Conservation (phyloP, 2,888 invertebrate genomes). For the Heliconius sara region DNA sequence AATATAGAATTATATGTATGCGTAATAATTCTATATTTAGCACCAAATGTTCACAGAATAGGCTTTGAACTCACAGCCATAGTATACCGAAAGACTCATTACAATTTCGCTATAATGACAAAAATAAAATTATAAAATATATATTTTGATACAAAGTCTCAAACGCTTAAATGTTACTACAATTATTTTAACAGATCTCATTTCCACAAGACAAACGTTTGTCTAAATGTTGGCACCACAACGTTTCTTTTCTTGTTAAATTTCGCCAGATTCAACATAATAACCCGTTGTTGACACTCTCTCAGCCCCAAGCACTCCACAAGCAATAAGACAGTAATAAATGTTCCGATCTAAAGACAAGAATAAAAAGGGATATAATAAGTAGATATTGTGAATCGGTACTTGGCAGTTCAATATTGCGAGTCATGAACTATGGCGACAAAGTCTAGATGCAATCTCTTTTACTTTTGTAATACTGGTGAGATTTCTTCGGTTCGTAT, state of each 20-base stretch:
- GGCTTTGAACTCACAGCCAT: too few relatives aligned
- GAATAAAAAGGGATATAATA: slow-evolving; percentile 77
- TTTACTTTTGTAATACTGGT: slow-evolving; percentile 45
- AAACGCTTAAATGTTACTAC: background rate
- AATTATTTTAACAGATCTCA: slow-evolving; percentile 17
- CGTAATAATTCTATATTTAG: too few relatives aligned
- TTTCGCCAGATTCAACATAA: slow-evolving; percentile 80
- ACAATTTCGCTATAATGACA: too few relatives aligned
- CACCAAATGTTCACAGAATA: too few relatives aligned
- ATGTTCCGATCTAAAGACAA: slow-evolving; percentile 78
- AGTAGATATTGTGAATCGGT: slow-evolving; percentile 78
- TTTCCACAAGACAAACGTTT: slow-evolving; percentile 47
- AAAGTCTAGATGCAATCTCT: slow-evolving; percentile 57
- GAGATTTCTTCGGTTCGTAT: background rate
- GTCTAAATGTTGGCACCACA: slow-evolving; percentile 56
- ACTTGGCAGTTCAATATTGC: slow-evolving; percentile 75
- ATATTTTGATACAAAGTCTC: background rate
- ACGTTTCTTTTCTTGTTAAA: slow-evolving; percentile 75
- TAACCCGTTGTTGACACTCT: slow-evolving; percentile 79
- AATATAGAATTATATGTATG: too few relatives aligned
- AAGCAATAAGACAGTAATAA: slow-evolving; percentile 83
- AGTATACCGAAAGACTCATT: too few relatives aligned
- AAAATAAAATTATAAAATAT: too few relatives aligned
- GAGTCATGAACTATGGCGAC: slow-evolving; percentile 56
- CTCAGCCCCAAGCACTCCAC: slow-evolving; percentile 75